Evolutionary conservation across 2,797 vertebrate species (phyloP).

Genomic region (Sebastes minor): DNA sequence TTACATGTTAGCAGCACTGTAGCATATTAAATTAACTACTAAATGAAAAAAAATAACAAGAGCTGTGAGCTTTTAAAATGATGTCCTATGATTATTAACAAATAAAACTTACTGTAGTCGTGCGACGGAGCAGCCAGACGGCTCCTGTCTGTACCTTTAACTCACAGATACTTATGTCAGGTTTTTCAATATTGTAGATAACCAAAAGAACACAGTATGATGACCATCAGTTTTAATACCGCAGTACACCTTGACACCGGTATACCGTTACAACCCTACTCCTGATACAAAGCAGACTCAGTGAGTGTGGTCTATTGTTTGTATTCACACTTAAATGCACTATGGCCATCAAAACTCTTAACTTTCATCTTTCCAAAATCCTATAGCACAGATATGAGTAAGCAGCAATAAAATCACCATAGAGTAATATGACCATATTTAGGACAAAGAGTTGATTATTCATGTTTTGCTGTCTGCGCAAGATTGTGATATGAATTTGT

Average conservation of each 20-base stretch:
- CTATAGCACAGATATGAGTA: neutral
- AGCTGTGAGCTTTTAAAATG: no score
- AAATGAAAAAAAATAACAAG: no score
- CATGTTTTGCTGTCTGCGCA: conserved; percentile 4
- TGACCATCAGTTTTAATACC: no score
- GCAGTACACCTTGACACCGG: no score
- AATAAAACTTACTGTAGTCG: neutral
- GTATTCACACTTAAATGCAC: neutral
- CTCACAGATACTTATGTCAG: neutral
- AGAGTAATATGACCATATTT: neutral
- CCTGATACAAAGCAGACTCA: neutral
- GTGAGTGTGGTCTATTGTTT: neutral
- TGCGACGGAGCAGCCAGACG: neutral
- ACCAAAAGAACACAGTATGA: no score
- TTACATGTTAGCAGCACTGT: no score
- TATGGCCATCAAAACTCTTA: neutral
- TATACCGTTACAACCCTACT: no score
- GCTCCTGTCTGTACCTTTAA: neutral
- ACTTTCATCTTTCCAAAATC: neutral
- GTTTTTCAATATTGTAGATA: neutral
- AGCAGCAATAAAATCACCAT: neutral
- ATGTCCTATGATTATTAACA: no score
- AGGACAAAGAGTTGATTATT: neutral
- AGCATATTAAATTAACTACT: no score
- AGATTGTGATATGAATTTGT: neutral